These are phyloP conservation scores for Drosophila melanogaster DNA, from an alignment of 1,140 invertebrate species.

Conservation along the genomic window DNA sequence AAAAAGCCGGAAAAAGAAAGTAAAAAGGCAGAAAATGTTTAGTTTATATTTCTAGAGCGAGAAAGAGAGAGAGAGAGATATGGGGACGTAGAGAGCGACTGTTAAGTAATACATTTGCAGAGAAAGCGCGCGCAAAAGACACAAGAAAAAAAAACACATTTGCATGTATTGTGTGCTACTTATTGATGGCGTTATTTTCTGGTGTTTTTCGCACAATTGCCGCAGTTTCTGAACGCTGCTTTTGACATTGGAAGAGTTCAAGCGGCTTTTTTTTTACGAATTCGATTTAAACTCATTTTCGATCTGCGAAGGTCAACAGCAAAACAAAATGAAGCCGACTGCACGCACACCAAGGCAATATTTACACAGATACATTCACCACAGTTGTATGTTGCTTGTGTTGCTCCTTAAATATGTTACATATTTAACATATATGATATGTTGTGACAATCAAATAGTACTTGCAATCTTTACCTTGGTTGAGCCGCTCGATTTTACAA, in stretches of 20 bases:
- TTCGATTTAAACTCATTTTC: slow-evolving; percentile 1
- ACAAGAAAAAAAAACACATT: slow-evolving; percentile 15
- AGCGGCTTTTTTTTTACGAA: slow-evolving; percentile 23
- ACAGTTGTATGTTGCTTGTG: not conserved
- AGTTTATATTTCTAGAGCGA: slow-evolving; percentile 16
- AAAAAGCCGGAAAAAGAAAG: slow-evolving; percentile 72
- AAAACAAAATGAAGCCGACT: slow-evolving; percentile 3
- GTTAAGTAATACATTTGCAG: slow-evolving; percentile 62
- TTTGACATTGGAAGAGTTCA: slow-evolving; percentile 76
- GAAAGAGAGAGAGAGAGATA: slow-evolving; percentile 10
- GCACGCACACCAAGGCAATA: not conserved
- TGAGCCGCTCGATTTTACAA: not conserved
- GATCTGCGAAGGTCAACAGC: slow-evolving; percentile 44
- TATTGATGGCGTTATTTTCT: slow-evolving; percentile 6
- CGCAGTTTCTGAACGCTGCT: slow-evolving; percentile 14
- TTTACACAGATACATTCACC: slow-evolving; percentile 8
- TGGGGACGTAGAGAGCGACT: slow-evolving; percentile 2
- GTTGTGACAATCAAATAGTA: not conserved
- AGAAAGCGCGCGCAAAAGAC: slow-evolving; percentile 76
- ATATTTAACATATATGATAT: no score
- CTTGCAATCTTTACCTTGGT: not conserved
- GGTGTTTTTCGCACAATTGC: slow-evolving; percentile 55
- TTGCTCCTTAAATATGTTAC: not conserved
- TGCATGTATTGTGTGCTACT: slow-evolving; percentile 21
- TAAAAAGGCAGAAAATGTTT: slow-evolving; percentile 45